Evolutionary conservation across 2,113 vertebrate species (phyloP), one percentile per base, ranked within the genome.

Genomic region (Nerophis ophidion): DNA sequence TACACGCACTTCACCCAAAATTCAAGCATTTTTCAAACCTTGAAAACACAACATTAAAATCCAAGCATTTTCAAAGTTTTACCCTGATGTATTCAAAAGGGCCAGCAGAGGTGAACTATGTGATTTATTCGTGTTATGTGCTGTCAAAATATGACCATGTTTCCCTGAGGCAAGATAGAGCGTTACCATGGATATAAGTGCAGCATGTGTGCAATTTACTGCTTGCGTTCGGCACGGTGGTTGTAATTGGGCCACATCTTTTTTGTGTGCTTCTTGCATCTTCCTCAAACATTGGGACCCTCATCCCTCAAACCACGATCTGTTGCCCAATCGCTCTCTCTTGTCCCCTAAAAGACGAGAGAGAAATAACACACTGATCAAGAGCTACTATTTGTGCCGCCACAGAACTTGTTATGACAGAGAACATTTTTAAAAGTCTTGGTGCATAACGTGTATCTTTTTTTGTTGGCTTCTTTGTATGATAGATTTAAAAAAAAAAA

Each of bases 331-430:
- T 56, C 38, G 5, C 4, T 55, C 52, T 38, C 15, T 38, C 8
- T n/a, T 15, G 54, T 50, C 53, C 14, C 42, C 48, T 38, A 58
- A 64, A 38, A 67, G 60, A 56, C 45, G 15, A 67, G 53, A 74
- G 60, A 54, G 55, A 53, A 53, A 76, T 16, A 16, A 56, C 54
- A 60, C 57, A 46, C 59, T 14, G 66, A 66, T 58, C 4, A 38
- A 63, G 60, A 50, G 70, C 59, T 59, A 60, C 60, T 68, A 63
- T 79, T 63, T 60, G 45, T 68, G 70, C 68, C 34, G 45, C 60
- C 59, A 60, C 17, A 11, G 61, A 38, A 65, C 60, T 63, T 68
- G 44, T 68, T 53, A 47, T 42, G 2, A 62, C 35, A 42, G n/a
- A 36, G 40, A 49, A 69, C 61, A 50, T 36, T 13, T 47, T 15